Percentiles rank a stretch among this genome's conserved stretches.
phyloP scores from a whole-genome alignment of 2,888 invertebrate species.

The Eupithecia centaureata region DNA sequence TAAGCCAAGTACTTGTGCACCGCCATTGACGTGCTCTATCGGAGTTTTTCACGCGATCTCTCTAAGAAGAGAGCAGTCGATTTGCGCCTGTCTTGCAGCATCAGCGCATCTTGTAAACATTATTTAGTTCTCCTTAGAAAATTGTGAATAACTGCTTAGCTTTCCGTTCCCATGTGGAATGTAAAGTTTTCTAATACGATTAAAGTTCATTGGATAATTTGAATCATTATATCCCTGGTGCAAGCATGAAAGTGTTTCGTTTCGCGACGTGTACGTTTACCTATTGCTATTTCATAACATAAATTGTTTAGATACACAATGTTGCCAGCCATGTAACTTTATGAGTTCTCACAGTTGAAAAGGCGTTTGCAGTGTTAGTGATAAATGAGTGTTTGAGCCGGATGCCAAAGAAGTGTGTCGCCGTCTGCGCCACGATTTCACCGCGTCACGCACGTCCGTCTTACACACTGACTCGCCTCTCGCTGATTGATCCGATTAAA shows the following conservation, averaged over 20 bases:
- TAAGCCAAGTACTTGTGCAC: constrained; percentile 37
- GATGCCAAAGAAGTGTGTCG: constrained; percentile 73
- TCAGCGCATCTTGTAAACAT: constrained; percentile 55
- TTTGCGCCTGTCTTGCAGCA: constrained; percentile 66
- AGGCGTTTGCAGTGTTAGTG: constrained; percentile 39
- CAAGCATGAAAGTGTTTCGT: constrained; percentile 53
- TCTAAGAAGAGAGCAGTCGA: constrained; percentile 76
- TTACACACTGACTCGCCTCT: constrained; percentile 61
- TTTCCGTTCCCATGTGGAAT: background rate
- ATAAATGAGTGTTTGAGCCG: constrained; percentile 57
- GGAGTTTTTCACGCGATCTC: constrained; percentile 82
- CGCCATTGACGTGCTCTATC: constrained; percentile 70
- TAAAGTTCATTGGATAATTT: background rate
- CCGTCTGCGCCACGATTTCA: constrained; percentile 71
- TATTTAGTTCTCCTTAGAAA: background rate
- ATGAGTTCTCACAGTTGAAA: constrained; percentile 16
- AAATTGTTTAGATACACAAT: constrained; percentile 8
- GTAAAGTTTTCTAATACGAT: background rate
- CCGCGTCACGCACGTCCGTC: constrained; percentile 77
- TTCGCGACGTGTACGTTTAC: constrained; percentile 54
- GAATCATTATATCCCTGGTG: constrained; percentile 12
- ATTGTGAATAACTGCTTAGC: background rate
- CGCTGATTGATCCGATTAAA: constrained; percentile 67
- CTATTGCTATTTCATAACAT: constrained; percentile 58
- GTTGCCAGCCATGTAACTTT: background rate